Evolutionary conservation across 2,797 vertebrate genomes (phyloP).

Genomic region (Acridotheres tristis): DNA sequence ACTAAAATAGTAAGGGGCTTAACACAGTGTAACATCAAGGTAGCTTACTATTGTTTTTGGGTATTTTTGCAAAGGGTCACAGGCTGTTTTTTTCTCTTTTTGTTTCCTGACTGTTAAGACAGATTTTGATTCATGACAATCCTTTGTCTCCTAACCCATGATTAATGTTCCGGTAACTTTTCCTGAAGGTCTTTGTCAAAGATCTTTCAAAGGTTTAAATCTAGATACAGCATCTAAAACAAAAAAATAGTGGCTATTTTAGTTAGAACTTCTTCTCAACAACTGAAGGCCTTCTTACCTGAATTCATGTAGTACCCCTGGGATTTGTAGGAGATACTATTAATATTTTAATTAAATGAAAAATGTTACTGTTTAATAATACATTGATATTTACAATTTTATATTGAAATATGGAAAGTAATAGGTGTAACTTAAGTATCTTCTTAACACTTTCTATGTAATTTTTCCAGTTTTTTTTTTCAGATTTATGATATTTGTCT

Average conservation of each 20-base stretch:
- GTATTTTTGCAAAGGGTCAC: neutral
- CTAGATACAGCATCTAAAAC: neutral
- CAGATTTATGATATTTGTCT: neutral
- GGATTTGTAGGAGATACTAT: neutral
- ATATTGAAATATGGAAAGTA: neutral
- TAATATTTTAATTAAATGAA: neutral
- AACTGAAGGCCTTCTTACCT: neutral
- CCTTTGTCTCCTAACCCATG: neutral
- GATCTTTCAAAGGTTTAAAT: neutral
- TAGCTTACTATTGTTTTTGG: neutral
- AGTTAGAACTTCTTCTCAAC: neutral
- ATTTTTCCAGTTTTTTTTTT: neutral
- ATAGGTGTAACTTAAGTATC: neutral
- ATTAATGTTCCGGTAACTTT: neutral
- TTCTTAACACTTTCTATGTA: neutral
- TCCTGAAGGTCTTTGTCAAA: neutral
- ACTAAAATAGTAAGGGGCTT: neutral
- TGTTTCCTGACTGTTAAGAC: neutral
- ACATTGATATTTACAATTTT: neutral
- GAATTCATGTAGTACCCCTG: neutral
- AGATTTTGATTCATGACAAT: neutral
- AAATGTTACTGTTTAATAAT: neutral
- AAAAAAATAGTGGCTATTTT: neutral
- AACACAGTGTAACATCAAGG: neutral
- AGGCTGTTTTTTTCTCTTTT: neutral